These are phyloP conservation scores for Vollenhovia emeryi DNA, from an alignment of 1,140 invertebrate genomes.

Conservation along the genomic window DNA sequence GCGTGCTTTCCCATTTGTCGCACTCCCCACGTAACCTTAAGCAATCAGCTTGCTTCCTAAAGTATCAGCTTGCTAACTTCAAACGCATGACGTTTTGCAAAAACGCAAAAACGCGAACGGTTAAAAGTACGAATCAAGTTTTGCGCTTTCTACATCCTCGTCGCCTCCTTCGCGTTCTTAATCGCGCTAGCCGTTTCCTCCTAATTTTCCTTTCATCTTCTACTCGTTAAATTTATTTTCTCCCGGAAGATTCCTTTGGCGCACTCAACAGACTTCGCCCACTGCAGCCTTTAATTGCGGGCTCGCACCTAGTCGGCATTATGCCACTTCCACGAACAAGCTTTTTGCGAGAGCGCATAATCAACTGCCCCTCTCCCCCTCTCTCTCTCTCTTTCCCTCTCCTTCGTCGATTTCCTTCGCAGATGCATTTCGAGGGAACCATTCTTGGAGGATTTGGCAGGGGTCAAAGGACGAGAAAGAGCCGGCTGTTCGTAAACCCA, in stretches of 20 bases:
- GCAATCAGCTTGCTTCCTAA: neutral
- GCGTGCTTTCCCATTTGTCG: neutral
- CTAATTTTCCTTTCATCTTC: conserved; percentile 10
- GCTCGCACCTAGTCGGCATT: neutral
- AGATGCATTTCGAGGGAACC: conserved; percentile 7
- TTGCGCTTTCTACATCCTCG: neutral
- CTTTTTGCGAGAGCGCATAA: neutral
- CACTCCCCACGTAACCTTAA: neutral
- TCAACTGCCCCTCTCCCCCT: no score
- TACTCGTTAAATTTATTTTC: conserved; percentile 47
- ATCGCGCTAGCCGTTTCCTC: neutral
- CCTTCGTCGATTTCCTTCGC: neutral
- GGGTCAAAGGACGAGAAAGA: conserved; percentile 68
- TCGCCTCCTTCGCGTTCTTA: neutral
- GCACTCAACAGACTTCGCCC: neutral
- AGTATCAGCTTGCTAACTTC: neutral
- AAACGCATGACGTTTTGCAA: neutral
- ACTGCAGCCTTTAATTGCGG: conserved; percentile 18
- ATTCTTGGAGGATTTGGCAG: conserved; percentile 52
- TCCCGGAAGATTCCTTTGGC: neutral
- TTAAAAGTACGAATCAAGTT: neutral
- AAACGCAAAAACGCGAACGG: neutral
- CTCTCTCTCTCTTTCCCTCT: neutral
- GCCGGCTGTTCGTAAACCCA: neutral
- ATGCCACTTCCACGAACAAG: conserved; percentile 3